Percentiles rank a stretch among this genome's conserved stretches.
Evolutionary conservation across 2,113 vertebrate species (phyloP).

Genomic region (Boulengeromyrus knoepffleri): DNA sequence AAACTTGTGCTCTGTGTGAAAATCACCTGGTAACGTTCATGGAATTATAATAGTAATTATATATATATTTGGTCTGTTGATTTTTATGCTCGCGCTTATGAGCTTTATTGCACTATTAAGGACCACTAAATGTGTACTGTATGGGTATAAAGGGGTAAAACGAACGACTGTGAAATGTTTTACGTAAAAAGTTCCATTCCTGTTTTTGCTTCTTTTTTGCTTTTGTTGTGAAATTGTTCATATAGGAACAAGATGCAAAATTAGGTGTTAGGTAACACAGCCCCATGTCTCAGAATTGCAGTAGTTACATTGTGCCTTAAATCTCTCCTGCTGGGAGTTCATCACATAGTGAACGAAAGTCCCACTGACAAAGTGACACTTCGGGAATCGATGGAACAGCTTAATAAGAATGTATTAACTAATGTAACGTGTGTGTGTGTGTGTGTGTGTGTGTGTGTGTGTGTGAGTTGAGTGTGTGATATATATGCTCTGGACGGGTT

Average conservation of each 20-base stretch:
- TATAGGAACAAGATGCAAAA: background rate
- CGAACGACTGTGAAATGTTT: slow-evolving; percentile 7
- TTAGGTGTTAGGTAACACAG: background rate
- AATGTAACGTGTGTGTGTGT: background rate
- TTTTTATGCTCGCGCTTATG: background rate
- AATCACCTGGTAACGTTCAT: background rate
- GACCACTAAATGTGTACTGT: background rate
- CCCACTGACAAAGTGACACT: background rate
- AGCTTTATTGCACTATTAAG: slow-evolving; percentile 24
- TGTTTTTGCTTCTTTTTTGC: background rate
- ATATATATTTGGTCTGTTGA: background rate
- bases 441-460: background rate
- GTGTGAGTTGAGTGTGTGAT: too few relatives aligned
- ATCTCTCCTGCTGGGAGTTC: background rate
- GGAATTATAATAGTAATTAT: background rate
- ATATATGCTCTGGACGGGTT: background rate
- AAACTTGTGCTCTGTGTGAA: background rate
- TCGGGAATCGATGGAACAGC: background rate
- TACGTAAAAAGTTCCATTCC: background rate
- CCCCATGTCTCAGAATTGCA: background rate
- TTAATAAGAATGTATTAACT: background rate
- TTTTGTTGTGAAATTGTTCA: background rate
- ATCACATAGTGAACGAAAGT: background rate
- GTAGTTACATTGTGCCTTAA: slow-evolving; percentile 22
- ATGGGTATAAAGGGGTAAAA: background rate